Base-by-base conservation (phyloP, 2,797 vertebrate genomes). In the Pseudocheirus occidentalis region DNA sequence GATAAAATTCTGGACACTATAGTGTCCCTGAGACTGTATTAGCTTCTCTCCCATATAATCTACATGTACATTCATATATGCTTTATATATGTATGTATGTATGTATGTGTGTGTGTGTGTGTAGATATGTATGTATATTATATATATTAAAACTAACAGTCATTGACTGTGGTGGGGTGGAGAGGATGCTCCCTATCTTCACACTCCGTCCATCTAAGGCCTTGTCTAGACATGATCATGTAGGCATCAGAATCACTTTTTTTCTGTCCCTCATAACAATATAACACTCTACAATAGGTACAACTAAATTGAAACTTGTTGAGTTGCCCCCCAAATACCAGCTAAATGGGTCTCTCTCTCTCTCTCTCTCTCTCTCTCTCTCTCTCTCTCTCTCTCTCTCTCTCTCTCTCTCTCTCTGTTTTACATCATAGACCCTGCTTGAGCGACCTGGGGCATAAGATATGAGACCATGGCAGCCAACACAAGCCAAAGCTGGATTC, bases 131-230 rank as follows among this genome's bases (percentile, higher is more conserved):
- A 34, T 66, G 13, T 34, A 66, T 34, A 66, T 66, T 34, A 66
- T 34, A 66, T 66, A 66, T 3, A 73, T 73, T 14, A 34, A 66
- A 34, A n/a, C 5, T 81, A 16, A 13, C 18, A 31, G 52, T 58
- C 11, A 46, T 50, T 31, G 93, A 50, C 1, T 13, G 13, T 0
- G 24, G 40, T 5, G 18, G 59, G 55, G 58, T 59, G 31, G 31
- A 18, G 16, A 12, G 1, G 0, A 0, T 0, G 50, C 0, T 92
- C 53, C 58, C 24, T 9, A 1, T 52, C 0, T 0, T 31, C 53
- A 55, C 14, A 52, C n/a, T 27, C 40, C 91, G 92, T 28, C 34
- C 5, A 4, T 10, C 55, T 59, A 54, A 96, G 54, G 27, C 12
- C 62, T 93, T 58, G 62, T 1, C 58, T 52, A 1, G 50, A 66